phyloP scores from a whole-genome alignment of 2,888 invertebrate genomes.

The Pseudococcus longispinus region DNA sequence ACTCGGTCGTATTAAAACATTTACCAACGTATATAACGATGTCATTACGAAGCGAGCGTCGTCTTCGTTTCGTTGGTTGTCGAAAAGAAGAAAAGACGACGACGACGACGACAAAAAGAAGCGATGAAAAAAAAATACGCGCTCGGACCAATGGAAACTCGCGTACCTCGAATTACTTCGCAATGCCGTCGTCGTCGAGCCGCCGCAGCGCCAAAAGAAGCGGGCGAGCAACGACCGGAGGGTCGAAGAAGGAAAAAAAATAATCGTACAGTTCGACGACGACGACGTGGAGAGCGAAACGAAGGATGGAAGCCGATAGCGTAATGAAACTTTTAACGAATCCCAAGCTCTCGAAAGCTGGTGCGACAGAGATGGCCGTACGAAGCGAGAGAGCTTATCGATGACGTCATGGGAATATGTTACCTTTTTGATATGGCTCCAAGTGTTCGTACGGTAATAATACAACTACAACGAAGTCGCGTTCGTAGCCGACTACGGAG shows the following conservation, averaged over 20 bases:
- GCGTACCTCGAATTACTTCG: conserved; percentile 21
- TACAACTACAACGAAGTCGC: background rate
- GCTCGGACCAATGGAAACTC: conserved; percentile 24
- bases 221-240: background rate
- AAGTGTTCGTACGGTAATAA: conserved; percentile 11
- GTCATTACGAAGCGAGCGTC: conserved; percentile 15
- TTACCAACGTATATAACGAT: conserved; percentile 24
- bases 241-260: background rate
- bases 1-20: conserved; percentile 30
- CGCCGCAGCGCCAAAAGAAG: background rate
- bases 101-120: background rate
- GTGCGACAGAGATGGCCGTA: background rate
- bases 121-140: background rate
- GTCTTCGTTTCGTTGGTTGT: background rate
- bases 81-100: background rate
- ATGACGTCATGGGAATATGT: conserved; percentile 28
- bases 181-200: background rate
- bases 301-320: background rate
- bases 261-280: background rate
- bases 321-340: conserved; percentile 31
- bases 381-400: background rate
- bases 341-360: background rate
- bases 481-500: background rate
- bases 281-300: background rate
- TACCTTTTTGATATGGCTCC: conserved; percentile 28